A percentile compares a stretch with the other conserved stretches of the same genome.
These are phyloP conservation scores for Cryptocephalus moraei DNA, from an alignment of 2,888 invertebrate species.

Conservation along the genomic window DNA sequence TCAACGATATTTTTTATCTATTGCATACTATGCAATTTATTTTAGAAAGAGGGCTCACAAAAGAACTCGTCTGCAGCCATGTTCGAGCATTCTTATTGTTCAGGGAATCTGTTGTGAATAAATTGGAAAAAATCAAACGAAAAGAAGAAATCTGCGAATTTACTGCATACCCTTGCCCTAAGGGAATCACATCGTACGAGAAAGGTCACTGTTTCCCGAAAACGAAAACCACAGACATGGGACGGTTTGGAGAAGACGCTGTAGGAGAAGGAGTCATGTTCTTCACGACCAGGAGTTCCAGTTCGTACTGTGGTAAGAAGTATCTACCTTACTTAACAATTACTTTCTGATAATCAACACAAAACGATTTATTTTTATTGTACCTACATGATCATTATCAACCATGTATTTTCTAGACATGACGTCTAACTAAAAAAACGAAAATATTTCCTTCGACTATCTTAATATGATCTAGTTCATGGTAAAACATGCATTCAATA, in stretches of 20 bases:
- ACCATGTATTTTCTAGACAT: too few relatives aligned
- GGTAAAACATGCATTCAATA: too few relatives aligned
- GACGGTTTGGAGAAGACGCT: slow-evolving; percentile 34
- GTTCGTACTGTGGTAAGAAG: slow-evolving; percentile 45
- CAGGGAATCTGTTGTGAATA: slow-evolving; percentile 39
- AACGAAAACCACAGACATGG: slow-evolving; percentile 27
- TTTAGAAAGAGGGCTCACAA: slow-evolving; percentile 23
- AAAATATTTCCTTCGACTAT: too few relatives aligned
- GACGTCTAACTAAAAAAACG: too few relatives aligned
- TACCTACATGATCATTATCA: too few relatives aligned
- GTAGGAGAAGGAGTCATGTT: slow-evolving; percentile 45
- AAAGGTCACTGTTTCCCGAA: slow-evolving; percentile 45
- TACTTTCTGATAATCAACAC: too few relatives aligned
- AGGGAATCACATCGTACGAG: slow-evolving; percentile 40
- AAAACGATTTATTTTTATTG: too few relatives aligned
- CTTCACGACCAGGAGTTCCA: slow-evolving; percentile 40
- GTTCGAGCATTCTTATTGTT: slow-evolving; percentile 45
- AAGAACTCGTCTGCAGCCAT: slow-evolving; percentile 48
- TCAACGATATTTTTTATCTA: too few relatives aligned
- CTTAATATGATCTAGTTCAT: too few relatives aligned
- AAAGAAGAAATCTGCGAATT: slow-evolving; percentile 28
- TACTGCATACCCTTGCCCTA: slow-evolving; percentile 44
- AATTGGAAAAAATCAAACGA: slow-evolving; percentile 21
- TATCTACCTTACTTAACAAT: too few relatives aligned
- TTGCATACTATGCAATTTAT: too few relatives aligned